Evolutionary conservation across 2,888 invertebrate species (phyloP).

Genomic region (Plusia festucae): DNA sequence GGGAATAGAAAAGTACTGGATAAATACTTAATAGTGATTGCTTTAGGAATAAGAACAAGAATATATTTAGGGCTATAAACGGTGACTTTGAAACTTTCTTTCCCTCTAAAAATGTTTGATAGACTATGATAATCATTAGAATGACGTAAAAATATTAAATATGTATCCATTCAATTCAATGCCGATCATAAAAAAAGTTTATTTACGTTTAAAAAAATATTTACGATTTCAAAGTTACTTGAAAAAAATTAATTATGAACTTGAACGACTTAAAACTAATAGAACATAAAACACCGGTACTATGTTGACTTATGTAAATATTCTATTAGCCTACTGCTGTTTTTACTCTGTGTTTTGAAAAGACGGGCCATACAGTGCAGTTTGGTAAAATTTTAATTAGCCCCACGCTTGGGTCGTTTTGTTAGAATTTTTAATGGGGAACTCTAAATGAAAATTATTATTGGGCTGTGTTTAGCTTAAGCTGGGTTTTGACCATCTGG

Average conservation of each 20-base stretch:
- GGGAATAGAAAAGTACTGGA: constrained; percentile 1
- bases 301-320: constrained; percentile 27
- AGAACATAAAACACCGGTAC: not conserved
- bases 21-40: not conserved
- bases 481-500: constrained; percentile 40
- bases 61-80: too few species aligned
- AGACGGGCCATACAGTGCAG: constrained; percentile 43
- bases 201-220: too few species aligned
- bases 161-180: too few species aligned
- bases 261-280: constrained; percentile 9
- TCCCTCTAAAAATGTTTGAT: too few species aligned
- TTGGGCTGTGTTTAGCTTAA: constrained; percentile 48
- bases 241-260: constrained; percentile 6
- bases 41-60: not conserved
- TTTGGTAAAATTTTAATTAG: constrained; percentile 72
- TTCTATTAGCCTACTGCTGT: constrained; percentile 28
- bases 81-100: not conserved
- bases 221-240: too few species aligned
- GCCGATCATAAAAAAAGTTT: too few species aligned
- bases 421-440: constrained; percentile 63
- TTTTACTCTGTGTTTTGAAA: constrained; percentile 38
- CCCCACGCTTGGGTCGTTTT: constrained; percentile 55
- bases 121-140: too few species aligned
- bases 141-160: too few species aligned
- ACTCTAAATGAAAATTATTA: constrained; percentile 65